Base-by-base conservation (phyloP, 1,140 invertebrate species). In the Anastrepha obliqua region DNA sequence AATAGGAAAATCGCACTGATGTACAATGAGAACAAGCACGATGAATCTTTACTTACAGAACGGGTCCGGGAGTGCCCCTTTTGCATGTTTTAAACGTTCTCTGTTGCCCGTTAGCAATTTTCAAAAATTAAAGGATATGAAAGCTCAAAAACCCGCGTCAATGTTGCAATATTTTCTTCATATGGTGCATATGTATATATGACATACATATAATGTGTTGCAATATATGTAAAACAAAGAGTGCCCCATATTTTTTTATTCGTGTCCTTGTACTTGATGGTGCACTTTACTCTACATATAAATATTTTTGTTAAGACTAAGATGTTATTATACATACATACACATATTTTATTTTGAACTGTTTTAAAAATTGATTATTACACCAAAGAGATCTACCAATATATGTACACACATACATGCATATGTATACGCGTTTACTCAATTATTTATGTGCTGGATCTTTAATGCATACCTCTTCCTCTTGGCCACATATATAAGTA, bases 361-460 rank as follows among this genome's bases (percentile, higher is more conserved):
- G 39, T 74, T 74, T 74, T 74, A 74, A 74, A 17, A 17, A 74
- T 42, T 74, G 17, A 47, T 3, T 15, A 44, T n/a, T 74, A 74
- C 42, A 74, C 67, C 67, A 74, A 74, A 74, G 67, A 74, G 67
- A 47, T 74, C 67, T 47, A 44, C 67, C 67, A 74, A 74, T 42
- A 42, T 6, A 11, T 70, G 39, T 70, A 44, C 15, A 3, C 3
- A 44, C 9, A 13, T 42, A 67, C 39, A 42, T 67, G 64, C 39
- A 65, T 65, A 44, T 8, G 29, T 20, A 64, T 20, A 65, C 39
- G 8, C 39, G 64, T 13, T 11, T 39, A 29, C 20, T 65, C 62
- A n/a, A 65, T 65, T 65, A 65, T 7, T 20, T 65, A 6, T 39
- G 39, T n/a, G 67, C 67, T 44, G 67, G 67, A 74, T 74, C 67